phyloP scores from a whole-genome alignment of 2,113 vertebrate genomes.

The Syrmaticus mikado region DNA sequence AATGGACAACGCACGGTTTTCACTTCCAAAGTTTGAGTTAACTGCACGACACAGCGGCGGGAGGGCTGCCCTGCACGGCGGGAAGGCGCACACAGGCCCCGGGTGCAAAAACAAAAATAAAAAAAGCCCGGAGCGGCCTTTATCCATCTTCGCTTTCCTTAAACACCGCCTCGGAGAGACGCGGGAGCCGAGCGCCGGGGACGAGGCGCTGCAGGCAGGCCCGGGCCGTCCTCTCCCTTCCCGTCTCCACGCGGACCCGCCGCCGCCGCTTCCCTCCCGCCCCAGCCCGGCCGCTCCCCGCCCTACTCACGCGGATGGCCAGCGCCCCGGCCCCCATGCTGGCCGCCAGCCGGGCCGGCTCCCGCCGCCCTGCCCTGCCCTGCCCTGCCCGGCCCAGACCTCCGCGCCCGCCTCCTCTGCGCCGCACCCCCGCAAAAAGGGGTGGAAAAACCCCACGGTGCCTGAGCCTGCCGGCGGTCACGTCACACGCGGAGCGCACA shows the following conservation, averaged over 20 bases:
- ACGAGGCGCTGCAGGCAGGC: neutral
- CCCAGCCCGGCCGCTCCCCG: neutral
- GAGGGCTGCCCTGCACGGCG: neutral
- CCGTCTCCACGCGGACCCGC: neutral
- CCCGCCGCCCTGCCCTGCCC: neutral
- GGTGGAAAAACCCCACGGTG: too few relatives aligned
- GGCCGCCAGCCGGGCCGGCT: neutral
- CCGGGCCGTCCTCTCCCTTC: neutral
- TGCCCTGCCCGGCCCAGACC: neutral
- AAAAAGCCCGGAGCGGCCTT: neutral
- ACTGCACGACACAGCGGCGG: neutral
- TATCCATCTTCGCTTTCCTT: neutral
- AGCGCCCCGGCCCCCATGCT: conserved; percentile 92
- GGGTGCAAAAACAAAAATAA: too few relatives aligned
- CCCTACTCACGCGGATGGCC: conserved; percentile 90
- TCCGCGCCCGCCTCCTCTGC: neutral
- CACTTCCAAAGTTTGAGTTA: neutral
- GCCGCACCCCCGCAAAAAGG: neutral
- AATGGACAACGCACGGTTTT: neutral
- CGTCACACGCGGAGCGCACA: neutral
- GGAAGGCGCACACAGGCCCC: neutral
- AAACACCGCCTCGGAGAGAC: neutral
- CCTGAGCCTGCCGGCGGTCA: fast-evolving
- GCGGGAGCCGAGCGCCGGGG: neutral
- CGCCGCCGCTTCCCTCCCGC: neutral